Base-by-base conservation (phyloP, 2,888 invertebrate species). In the Campopleginae sp. region DNA sequence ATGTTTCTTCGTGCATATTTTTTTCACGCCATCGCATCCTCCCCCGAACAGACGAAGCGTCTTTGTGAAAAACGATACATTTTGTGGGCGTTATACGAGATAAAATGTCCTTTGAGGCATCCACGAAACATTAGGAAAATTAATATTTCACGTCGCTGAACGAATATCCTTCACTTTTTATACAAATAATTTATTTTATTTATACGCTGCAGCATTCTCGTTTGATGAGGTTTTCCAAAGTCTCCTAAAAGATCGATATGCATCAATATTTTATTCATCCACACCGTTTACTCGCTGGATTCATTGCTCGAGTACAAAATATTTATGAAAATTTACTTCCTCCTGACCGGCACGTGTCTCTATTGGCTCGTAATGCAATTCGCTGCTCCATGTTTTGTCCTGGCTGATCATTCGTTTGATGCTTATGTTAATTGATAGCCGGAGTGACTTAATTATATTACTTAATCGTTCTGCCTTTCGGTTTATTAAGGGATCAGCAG, bases 31-130 rank as follows among this genome's bases (percentile, higher is more conserved):
- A 23, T 80, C 66, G 46, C 72, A 38, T 61, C 68, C 63, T 68
- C n/a, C 54, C 61, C n/a, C 46, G 54, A 77, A 70, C 42, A 44
- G 78, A 58, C 33, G 65, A 76, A 58, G 46, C 27, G 61, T 61
- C 31, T 38, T 61, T 61, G 48, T 65, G 70, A 79, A 65, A 77
- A 58, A 61, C 46, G 19, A 54, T 80, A 74, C 54, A 66, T 12
- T 79, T 71, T 51, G 71, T 42, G 54, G 38, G 19, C 27, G 65
- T 4, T 58, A 6, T 42, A 66, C 51, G 38, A 48, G 42, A 27
- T 19, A 31, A 19, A 33, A 27, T 51, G 2, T 19, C 17, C n/a
- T 38, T 38, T 17, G 51, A 38, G 17, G 23, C 17, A 38, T 23
- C 46, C n/a, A 1, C 65, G 4, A 44, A 78, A 77, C 5, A 51